Evolutionary conservation across 2,888 invertebrate genomes (phyloP).

Genomic region (Adelphocoris suturalis): DNA sequence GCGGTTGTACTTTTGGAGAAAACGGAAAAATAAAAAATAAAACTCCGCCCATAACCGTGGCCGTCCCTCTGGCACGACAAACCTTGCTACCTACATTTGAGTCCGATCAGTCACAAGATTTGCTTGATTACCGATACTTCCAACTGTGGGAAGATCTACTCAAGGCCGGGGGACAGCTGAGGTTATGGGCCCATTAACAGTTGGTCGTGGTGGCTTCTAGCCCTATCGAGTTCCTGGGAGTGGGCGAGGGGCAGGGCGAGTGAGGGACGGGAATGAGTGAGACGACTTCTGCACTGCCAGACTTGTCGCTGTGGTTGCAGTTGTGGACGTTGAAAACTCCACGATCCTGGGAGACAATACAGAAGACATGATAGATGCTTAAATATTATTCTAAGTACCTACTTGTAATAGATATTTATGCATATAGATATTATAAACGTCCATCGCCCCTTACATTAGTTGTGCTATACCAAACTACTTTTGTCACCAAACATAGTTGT

Average conservation of each 20-base stretch:
- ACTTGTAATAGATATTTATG: too few species aligned
- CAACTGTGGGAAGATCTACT: conserved; percentile 40
- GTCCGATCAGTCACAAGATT: conserved; percentile 67
- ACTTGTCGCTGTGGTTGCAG: conserved; percentile 78
- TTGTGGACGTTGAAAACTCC: conserved; percentile 79
- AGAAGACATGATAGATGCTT: too few species aligned
- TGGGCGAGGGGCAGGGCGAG: conserved; percentile 78
- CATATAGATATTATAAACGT: too few species aligned
- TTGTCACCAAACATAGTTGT: too few species aligned
- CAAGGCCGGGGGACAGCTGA: conserved; percentile 37
- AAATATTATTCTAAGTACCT: too few species aligned
- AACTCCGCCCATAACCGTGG: conserved; percentile 66
- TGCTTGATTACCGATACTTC: conserved; percentile 51
- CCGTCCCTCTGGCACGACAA: conserved; percentile 51
- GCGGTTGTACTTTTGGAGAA: conserved; percentile 31
- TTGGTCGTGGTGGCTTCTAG: conserved; percentile 72
- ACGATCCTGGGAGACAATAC: conserved; percentile 80
- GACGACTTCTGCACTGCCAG: conserved; percentile 84
- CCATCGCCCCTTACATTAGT: too few species aligned
- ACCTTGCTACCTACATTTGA: conserved; percentile 67
- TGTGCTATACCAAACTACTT: too few species aligned
- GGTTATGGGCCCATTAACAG: conserved; percentile 72
- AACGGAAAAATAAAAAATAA: background rate
- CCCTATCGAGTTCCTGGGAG: conserved; percentile 73
- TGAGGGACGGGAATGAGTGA: conserved; percentile 84